A percentile compares a stretch with the other conserved stretches of the same genome.
Conservation (phyloP, 2,113 vertebrate genomes). For the Shinisaurus crocodilurus region DNA sequence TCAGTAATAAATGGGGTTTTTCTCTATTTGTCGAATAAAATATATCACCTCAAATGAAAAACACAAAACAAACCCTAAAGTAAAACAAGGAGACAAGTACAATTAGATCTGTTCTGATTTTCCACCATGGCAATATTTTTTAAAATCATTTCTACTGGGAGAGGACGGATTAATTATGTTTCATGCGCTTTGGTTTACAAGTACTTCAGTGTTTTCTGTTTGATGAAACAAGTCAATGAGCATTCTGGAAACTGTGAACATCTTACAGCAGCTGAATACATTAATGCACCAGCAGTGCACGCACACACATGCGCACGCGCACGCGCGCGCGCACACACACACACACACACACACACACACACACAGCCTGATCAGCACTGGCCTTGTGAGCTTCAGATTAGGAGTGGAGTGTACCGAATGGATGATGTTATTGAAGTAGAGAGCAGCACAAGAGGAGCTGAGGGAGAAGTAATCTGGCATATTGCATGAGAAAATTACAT, state of each 20-base stretch:
- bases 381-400: constrained; percentile 12
- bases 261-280: constrained; percentile 9
- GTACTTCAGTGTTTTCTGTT: constrained; percentile 20
- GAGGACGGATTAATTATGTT: constrained; percentile 36
- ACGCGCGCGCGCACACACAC: too few species aligned
- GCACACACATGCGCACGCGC: too few species aligned
- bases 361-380: constrained; percentile 2
- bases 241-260: constrained; percentile 44
- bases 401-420: constrained; percentile 35
- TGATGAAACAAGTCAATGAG: constrained; percentile 38
- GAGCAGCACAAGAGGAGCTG: constrained; percentile 41
- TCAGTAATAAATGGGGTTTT: neutral
- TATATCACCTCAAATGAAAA: neutral
- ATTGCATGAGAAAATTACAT: constrained; percentile 68
- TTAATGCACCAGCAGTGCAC: neutral
- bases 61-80: neutral
- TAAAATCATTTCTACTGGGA: constrained; percentile 25
- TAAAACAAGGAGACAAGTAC: constrained; percentile 19
- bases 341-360: neutral
- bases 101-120: constrained; percentile 12
- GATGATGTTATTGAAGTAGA: constrained; percentile 42
- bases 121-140: constrained; percentile 17
- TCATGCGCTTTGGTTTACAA: constrained; percentile 12
- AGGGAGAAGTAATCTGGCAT: constrained; percentile 66
- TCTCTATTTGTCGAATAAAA: constrained; percentile 26